Conservation (phyloP, 2,113 vertebrate species). For the Synodontis membranacea region DNA sequence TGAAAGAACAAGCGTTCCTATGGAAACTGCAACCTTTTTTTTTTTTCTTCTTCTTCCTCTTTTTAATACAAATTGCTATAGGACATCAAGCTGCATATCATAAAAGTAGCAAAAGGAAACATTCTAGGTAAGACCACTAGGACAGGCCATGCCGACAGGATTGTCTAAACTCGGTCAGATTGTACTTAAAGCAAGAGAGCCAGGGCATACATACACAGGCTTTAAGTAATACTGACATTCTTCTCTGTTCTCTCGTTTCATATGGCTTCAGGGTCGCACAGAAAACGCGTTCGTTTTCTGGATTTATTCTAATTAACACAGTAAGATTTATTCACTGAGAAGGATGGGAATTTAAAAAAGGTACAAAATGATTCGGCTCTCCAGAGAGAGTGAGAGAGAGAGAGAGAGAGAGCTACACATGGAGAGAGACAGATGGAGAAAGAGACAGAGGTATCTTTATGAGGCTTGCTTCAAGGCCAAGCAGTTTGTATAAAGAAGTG, state of each 20-base stretch:
- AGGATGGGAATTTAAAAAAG: neutral
- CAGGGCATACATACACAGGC: neutral
- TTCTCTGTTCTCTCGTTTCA: neutral
- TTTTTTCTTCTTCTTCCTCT: neutral
- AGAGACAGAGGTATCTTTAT: neutral
- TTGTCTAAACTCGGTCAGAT: conserved; percentile 28
- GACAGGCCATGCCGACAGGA: neutral
- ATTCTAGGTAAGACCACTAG: neutral
- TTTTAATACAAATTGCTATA: conserved; percentile 11
- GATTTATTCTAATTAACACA: neutral
- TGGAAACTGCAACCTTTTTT: neutral
- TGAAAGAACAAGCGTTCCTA: conserved; percentile 30
- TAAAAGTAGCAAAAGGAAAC: conserved; percentile 34
- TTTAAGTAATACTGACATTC: conserved; percentile 6
- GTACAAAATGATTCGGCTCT: neutral
- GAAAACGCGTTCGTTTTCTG: conserved; percentile 4
- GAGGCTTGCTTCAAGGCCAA: neutral
- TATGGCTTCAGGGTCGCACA: conserved; percentile 30
- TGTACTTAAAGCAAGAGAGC: conserved; percentile 8
- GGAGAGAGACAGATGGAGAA: neutral
- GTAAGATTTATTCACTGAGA: neutral
- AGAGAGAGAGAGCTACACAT: neutral
- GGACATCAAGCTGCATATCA: conserved; percentile 14
- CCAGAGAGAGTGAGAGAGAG: neutral
- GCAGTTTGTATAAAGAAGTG: neutral